Evolutionary conservation across 2,797 vertebrate genomes (phyloP).

Genomic region (Silurus aristotelis): DNA sequence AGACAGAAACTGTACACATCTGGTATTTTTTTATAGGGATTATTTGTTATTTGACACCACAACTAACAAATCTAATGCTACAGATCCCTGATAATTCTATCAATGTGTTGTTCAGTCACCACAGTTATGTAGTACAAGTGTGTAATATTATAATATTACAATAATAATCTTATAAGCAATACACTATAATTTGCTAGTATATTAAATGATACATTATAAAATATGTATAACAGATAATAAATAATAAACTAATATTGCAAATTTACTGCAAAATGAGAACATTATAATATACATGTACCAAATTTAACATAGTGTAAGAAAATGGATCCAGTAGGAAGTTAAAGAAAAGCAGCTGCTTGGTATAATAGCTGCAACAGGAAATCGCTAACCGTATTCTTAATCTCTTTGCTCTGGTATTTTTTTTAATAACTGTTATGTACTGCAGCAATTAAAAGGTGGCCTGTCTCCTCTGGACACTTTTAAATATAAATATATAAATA

Average conservation of each 20-base stretch:
- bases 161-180: background rate
- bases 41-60: no score
- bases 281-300: background rate
- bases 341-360: background rate
- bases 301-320: background rate
- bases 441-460: conserved; percentile 6
- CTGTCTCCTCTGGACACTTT: background rate
- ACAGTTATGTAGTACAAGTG: background rate
- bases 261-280: background rate
- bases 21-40: no score
- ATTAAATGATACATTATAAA: no score
- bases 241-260: background rate
- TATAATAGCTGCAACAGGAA: background rate
- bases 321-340: background rate
- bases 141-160: background rate
- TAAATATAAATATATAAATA: background rate
- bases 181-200: background rate
- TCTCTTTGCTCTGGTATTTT: background rate
- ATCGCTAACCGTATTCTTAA: background rate
- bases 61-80: no score
- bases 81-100: background rate
- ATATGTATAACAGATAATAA: background rate
- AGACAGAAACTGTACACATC: no score
- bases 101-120: background rate
- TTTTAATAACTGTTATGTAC: background rate